Percentiles rank a stretch among this genome's conserved stretches.
Conservation (phyloP, 2,888 invertebrate genomes). For the Cantharis lateralis region DNA sequence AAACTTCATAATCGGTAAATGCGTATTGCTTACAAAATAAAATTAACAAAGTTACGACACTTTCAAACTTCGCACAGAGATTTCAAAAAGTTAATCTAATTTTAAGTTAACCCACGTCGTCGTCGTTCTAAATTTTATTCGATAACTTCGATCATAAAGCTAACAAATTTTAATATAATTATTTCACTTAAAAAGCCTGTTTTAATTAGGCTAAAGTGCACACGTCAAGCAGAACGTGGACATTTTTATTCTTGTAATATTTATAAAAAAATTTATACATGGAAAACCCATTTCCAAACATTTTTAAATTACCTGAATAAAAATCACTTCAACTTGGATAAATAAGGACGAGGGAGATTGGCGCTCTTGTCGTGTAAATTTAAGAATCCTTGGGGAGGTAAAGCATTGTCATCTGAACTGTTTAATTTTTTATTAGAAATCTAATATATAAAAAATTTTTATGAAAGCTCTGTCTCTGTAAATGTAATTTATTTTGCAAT, state of each 20-base stretch:
- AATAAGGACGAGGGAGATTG: background rate
- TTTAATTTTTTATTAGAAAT: background rate
- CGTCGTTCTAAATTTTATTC: background rate
- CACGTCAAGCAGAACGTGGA: too few relatives aligned
- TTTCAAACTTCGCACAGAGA: background rate
- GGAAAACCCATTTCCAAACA: background rate
- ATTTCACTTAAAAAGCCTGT: background rate
- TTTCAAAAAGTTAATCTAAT: background rate
- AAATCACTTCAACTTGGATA: background rate
- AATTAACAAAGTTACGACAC: background rate
- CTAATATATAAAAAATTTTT: background rate
- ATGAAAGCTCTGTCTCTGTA: too few relatives aligned
- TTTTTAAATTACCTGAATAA: background rate
- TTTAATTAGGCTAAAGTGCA: background rate
- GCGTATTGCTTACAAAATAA: background rate
- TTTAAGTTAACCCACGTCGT: background rate
- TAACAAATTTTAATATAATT: background rate
- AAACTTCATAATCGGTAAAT: background rate
- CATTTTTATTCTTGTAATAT: background rate
- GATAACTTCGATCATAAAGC: background rate
- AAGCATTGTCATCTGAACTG: background rate
- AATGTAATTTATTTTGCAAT: background rate
- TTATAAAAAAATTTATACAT: background rate
- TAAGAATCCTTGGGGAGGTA: background rate
- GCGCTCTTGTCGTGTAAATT: background rate